These are phyloP conservation scores for Acanthaster planci DNA, from an alignment of 35 echinoderm and acorn worm species.

Conservation along the genomic window DNA sequence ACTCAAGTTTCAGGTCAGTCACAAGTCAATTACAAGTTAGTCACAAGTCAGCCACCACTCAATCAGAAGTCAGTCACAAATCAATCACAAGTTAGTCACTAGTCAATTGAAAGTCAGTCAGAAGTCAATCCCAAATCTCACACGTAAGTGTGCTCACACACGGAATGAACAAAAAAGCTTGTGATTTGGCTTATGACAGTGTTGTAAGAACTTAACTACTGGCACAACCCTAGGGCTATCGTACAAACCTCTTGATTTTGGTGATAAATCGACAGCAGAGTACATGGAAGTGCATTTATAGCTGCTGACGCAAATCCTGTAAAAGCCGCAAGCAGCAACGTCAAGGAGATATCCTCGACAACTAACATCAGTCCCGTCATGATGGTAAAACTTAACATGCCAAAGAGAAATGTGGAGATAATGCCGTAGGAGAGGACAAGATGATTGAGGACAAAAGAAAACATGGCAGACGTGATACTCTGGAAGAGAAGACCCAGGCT, in stretches of 20 bases:
- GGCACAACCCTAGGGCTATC: too few relatives aligned
- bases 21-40: too few relatives aligned
- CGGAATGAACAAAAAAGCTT: too few relatives aligned
- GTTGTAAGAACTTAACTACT: too few relatives aligned
- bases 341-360: constrained; percentile 55
- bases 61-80: too few relatives aligned
- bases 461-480: constrained; percentile 69
- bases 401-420: constrained; percentile 60
- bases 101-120: too few relatives aligned
- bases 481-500: constrained; percentile 88
- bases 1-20: too few relatives aligned
- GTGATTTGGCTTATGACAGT: too few relatives aligned
- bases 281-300: constrained; percentile 75
- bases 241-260: constrained; percentile 78
- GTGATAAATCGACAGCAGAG: constrained; percentile 79
- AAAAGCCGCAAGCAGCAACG: constrained; percentile 66
- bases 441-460: constrained; percentile 62
- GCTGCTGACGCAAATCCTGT: constrained; percentile 84
- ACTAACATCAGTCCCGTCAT: constrained; percentile 69
- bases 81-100: too few relatives aligned
- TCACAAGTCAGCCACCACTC: too few relatives aligned
- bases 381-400: constrained; percentile 71
- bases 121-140: too few relatives aligned
- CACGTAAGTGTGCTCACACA: too few relatives aligned
- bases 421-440: constrained; percentile 58